These are phyloP conservation scores for Acanthopleura granulata DNA, from an alignment of 2,888 invertebrate genomes.

Conservation along the genomic window DNA sequence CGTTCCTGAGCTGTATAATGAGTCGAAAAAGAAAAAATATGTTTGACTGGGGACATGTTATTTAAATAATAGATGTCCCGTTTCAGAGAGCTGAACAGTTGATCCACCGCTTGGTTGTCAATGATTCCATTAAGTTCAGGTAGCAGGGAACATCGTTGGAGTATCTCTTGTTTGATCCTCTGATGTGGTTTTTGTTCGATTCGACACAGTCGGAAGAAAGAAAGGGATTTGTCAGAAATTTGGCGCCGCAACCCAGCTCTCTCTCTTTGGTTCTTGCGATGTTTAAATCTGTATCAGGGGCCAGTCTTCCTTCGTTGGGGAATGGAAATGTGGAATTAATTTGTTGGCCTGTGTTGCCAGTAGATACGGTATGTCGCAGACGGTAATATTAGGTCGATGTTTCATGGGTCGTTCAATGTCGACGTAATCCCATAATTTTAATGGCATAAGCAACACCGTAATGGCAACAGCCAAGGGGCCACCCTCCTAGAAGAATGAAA, in stretches of 20 bases:
- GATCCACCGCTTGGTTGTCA: conserved; percentile 27
- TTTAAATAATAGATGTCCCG: conserved; percentile 25
- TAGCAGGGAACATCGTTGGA: conserved; percentile 23
- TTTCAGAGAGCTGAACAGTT: conserved; percentile 24
- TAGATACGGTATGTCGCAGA: conserved; percentile 26
- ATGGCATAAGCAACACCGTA: no score
- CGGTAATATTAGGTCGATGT: conserved; percentile 24
- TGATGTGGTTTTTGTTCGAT: conserved; percentile 18
- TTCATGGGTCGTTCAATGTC: conserved; percentile 24
- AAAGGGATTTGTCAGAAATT: not conserved
- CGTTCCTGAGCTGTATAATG: conserved; percentile 9
- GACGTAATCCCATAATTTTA: conserved; percentile 29
- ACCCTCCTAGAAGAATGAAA: conserved; percentile 16
- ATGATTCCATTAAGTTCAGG: conserved; percentile 22
- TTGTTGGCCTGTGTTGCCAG: conserved; percentile 24
- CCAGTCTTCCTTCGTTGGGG: conserved; percentile 28
- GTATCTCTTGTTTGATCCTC: conserved; percentile 21
- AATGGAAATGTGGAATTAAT: conserved; percentile 15
- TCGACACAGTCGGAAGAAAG: not conserved
- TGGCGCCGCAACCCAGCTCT: not conserved
- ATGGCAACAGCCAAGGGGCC: no score
- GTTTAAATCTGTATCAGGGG: conserved; percentile 1
- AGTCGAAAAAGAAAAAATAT: conserved; percentile 12
- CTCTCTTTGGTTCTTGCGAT: not conserved
- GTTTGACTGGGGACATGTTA: conserved; percentile 24